Base-by-base conservation (phyloP, 2,888 invertebrate genomes). In the Dynastes tityus region DNA sequence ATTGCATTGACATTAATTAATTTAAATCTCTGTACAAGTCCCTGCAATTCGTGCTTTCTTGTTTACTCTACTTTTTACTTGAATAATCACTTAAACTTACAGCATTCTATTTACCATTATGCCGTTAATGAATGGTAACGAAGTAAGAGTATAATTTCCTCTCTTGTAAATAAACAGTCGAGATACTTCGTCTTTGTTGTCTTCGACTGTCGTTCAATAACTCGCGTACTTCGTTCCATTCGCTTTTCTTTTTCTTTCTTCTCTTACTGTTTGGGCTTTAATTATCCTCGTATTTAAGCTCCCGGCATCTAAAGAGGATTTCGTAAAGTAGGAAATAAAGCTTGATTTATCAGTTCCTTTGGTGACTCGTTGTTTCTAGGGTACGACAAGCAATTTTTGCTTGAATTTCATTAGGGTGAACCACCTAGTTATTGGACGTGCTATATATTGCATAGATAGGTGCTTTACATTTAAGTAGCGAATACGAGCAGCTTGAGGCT, bases 91-190 rank as follows among this genome's bases (percentile, higher is more conserved):
- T 16, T 45, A 45, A 45, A 45, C 45, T 58, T 16, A 58, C 8
- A 58, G 22, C 55, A 22, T 58, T 58, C 55, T 58, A 58, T 3
- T 58, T 58, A 22, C 55, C 22, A 58, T 16, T 58, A 22, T 58
- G 6, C 55, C 6, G 22, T 2, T 58, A 22, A 22, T 22, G 55
- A 58, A 64, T 64, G 29, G 64, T n/a, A 40, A 5, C 64, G n/a
- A 64, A 64, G 13, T 64, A 64, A 64, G 13, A 32, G 16, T 16
- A 37, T 32, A 37, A 40, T 64, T 64, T 64, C 64, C 27, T 58
- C 5, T 6, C 40, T 16, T 64, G 32, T 64, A 64, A 64, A 64
- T 64, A 32, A 32, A 45, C 45, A 64, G 64, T 40, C 32, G 32
- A 13, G 16, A 64, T 11, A 37, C 37, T 64, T 64, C n/a, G 40